These are phyloP conservation scores for Lordiphosa clarofinis DNA, from an alignment of 1,140 invertebrate genomes.

Conservation along the genomic window DNA sequence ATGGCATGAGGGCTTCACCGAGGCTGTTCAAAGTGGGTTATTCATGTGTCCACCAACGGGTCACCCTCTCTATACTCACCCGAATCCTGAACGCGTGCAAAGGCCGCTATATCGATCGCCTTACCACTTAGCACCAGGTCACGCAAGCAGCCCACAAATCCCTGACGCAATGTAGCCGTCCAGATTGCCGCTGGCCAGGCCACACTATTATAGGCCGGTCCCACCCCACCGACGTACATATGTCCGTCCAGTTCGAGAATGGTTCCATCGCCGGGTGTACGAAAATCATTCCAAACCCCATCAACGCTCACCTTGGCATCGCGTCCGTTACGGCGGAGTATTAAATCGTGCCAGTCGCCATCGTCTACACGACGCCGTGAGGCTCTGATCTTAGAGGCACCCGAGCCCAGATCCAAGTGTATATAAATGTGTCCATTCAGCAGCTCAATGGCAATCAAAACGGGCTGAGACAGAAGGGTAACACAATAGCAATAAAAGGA, in stretches of 20 bases:
- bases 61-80: slow-evolving; percentile 81
- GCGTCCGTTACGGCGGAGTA: slow-evolving; percentile 87
- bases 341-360: slow-evolving; percentile 94
- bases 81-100: slow-evolving; percentile 93
- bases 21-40: slow-evolving; percentile 82
- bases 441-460: slow-evolving; percentile 96
- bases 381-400: slow-evolving; percentile 90
- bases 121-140: slow-evolving; percentile 96
- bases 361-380: slow-evolving; percentile 92
- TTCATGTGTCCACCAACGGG: slow-evolving; percentile 21
- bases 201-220: slow-evolving; percentile 86
- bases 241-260: slow-evolving; percentile 93
- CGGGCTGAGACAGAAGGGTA: slow-evolving; percentile 82
- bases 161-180: slow-evolving; percentile 92
- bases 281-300: slow-evolving; percentile 92
- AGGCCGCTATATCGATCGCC: slow-evolving; percentile 93
- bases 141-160: slow-evolving; percentile 97
- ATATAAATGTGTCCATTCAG: slow-evolving; percentile 95
- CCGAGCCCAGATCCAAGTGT: slow-evolving; percentile 95
- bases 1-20: slow-evolving; percentile 92
- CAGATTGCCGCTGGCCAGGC: slow-evolving; percentile 92
- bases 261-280: slow-evolving; percentile 89
- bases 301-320: slow-evolving; percentile 95
- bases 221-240: slow-evolving; percentile 93
- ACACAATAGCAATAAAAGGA: too few species aligned